Base-by-base conservation (phyloP, 2,888 invertebrate species). In the Girardia tigrina region DNA sequence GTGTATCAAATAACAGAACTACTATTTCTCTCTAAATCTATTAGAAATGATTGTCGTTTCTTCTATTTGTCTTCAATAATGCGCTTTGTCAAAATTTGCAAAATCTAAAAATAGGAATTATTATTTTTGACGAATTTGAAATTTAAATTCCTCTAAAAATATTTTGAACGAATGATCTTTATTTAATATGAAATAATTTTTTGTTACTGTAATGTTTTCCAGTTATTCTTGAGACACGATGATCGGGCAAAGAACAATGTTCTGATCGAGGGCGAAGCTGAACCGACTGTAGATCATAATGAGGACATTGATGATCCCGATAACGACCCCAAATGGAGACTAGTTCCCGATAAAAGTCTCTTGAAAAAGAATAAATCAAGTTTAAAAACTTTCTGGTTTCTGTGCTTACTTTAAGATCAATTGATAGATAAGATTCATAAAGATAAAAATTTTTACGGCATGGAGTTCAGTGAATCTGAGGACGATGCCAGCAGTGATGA, bases 401-500 rank as follows among this genome's bases (percentile, higher is more conserved):
- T n/a, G n/a, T n/a, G n/a, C n/a, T n/a, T n/a, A 4, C 20, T n/a
- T 4, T 56, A 56, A 12, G 6, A 12, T 12, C n/a, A 20, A 8
- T 12, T 56, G n/a, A 12, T 56, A 56, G 56, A 4, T 56, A 56
- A 56, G 23, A 56, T 20, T 56, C 4, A 56, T n/a, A 56, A 56
- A 56, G 56, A 56, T 20, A 56, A n/a, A n/a, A 16, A 16, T 16
- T 6, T n/a, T 12, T 56, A 56, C n/a, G 29, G 36, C n/a, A 77
- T 28, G n/a, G 77, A 71, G 26, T 77, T 28, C 16, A 28, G 26
- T 26, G 77, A 77, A 26, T 29, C 29, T 72, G 77, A 72, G 20
- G 72, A 72, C 14, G 81, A 81, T 74, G 80, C 80, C 42, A 80
- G 80, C 16, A 81, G 80, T 78, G 79, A 78, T 29, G 79, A 78